These are phyloP conservation scores for Leucoma salicis DNA, from an alignment of 2,888 invertebrate species.

Conservation along the genomic window DNA sequence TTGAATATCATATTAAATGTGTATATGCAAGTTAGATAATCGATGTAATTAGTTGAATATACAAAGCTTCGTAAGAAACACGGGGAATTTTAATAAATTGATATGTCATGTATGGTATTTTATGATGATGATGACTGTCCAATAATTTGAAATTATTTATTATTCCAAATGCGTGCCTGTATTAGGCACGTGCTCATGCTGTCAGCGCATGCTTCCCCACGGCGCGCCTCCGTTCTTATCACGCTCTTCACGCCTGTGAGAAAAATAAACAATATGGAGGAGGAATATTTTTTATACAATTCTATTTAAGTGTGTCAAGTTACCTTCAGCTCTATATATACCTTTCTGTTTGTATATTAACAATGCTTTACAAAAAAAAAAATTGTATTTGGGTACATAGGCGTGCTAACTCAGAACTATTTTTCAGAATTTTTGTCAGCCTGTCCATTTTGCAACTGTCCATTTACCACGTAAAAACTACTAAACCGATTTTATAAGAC, in stretches of 20 bases:
- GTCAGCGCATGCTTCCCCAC: slow-evolving; percentile 32
- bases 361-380: no score
- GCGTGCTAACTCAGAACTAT: no score
- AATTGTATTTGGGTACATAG: no score
- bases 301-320: no score
- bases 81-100: slow-evolving; percentile 76
- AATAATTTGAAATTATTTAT: background rate
- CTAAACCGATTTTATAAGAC: no score
- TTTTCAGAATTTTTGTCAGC: no score
- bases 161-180: slow-evolving; percentile 4
- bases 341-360: no score
- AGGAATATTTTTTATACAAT: slow-evolving; percentile 4
- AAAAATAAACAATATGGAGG: slow-evolving; percentile 8
- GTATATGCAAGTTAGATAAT: slow-evolving; percentile 68
- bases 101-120: slow-evolving; percentile 55
- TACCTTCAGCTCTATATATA: no score
- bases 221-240: slow-evolving; percentile 26
- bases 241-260: slow-evolving; percentile 43
- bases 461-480: no score
- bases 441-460: no score
- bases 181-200: slow-evolving; percentile 7
- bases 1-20: slow-evolving; percentile 42
- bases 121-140: background rate
- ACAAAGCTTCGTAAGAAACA: slow-evolving; percentile 77
- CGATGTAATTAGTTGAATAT: slow-evolving; percentile 77